Evolutionary conservation across 2,797 vertebrate genomes (phyloP).

Genomic region (Mustela erminea): DNA sequence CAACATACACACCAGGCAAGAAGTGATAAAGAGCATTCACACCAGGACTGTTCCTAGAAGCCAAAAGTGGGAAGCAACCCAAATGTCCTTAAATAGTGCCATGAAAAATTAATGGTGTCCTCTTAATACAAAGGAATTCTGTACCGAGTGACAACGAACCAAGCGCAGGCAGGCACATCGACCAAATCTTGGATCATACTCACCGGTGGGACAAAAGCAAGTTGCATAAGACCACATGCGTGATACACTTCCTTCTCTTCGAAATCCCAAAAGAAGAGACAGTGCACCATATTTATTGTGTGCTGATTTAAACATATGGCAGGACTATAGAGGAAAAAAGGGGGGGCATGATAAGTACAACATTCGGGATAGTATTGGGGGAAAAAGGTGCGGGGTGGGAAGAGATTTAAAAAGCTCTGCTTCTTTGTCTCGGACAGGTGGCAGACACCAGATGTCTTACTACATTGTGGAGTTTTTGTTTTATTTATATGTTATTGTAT

Average conservation of each 20-base stretch:
- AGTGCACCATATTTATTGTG: neutral
- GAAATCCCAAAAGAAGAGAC: neutral
- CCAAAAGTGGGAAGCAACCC: neutral
- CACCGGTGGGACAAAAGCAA: neutral
- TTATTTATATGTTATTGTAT: neutral
- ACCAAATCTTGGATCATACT: neutral
- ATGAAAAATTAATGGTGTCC: neutral
- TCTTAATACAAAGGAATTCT: neutral
- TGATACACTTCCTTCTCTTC: neutral
- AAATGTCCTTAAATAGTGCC: neutral
- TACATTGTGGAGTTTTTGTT: neutral
- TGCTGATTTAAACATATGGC: neutral
- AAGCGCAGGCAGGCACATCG: fast-evolving
- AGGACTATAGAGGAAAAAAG: neutral
- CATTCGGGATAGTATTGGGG: neutral
- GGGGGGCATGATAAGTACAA: neutral
- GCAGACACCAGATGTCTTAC: neutral
- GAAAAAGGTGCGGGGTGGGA: neutral
- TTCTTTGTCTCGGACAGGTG: neutral
- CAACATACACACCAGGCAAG: neutral
- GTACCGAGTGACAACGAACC: neutral
- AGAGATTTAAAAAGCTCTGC: neutral
- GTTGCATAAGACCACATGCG: neutral
- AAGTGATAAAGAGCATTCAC: neutral
- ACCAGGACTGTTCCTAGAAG: neutral